A percentile compares a stretch with the other conserved stretches of the same genome.
These are phyloP conservation scores for Euwallacea similis DNA, from an alignment of 1,140 invertebrate species.

Conservation along the genomic window DNA sequence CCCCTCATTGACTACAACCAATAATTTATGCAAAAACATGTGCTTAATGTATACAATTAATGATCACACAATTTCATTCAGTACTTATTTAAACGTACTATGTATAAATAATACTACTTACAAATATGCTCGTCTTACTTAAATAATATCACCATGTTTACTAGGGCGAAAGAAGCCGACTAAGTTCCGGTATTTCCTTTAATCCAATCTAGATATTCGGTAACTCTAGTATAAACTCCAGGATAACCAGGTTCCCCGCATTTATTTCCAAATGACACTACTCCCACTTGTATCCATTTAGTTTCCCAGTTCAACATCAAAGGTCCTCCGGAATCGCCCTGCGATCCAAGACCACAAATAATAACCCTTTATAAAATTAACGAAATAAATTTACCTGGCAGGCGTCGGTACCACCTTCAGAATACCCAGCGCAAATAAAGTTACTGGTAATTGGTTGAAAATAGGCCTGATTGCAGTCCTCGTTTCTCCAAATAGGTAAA, in stretches of 20 bases:
- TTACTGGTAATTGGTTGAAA: slow-evolving; percentile 90
- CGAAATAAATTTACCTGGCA: slow-evolving; percentile 69
- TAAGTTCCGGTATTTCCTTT: slow-evolving; percentile 54
- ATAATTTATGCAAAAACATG: neutral
- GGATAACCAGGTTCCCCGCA: slow-evolving; percentile 86
- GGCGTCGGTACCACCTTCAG: slow-evolving; percentile 87
- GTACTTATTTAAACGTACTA: neutral
- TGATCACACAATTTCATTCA: slow-evolving; percentile 2
- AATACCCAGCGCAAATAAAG: slow-evolving; percentile 89
- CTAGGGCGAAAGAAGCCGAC: neutral
- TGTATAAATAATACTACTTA: slow-evolving; percentile 4
- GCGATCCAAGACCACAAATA: slow-evolving; percentile 22
- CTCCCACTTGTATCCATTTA: slow-evolving; percentile 83
- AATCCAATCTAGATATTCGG: slow-evolving; percentile 65
- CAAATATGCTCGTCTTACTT: neutral
- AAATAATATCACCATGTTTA: slow-evolving; percentile 13
- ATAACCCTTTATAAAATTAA: neutral
- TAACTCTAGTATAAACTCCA: slow-evolving; percentile 74
- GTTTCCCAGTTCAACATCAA: slow-evolving; percentile 76
- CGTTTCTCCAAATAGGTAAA: slow-evolving; percentile 87
- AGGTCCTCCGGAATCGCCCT: slow-evolving; percentile 80
- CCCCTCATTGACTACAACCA: neutral
- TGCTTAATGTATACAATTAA: neutral
- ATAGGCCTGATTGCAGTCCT: slow-evolving; percentile 86
- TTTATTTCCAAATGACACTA: slow-evolving; percentile 90